phyloP scores from a whole-genome alignment of 2,797 vertebrate species.

The Phalanger gymnotis region DNA sequence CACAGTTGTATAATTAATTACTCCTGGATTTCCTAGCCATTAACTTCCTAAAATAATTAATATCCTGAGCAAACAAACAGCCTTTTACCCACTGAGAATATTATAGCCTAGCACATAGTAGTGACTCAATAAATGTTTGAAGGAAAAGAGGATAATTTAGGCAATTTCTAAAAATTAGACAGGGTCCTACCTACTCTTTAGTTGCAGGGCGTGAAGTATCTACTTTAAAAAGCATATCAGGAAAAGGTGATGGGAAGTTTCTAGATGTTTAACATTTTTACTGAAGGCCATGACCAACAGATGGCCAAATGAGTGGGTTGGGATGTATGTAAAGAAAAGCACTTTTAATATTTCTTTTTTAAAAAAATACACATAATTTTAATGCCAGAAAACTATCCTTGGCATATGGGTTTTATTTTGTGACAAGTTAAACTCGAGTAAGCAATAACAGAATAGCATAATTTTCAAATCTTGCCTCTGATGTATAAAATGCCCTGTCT shows the following conservation, averaged over 20 bases:
- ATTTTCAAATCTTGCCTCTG: not conserved
- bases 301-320: not conserved
- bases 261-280: not conserved
- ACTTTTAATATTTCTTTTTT: not conserved
- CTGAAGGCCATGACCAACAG: not conserved
- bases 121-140: not conserved
- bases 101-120: not conserved
- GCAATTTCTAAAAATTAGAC: not conserved
- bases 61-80: not conserved
- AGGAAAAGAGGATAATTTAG: not conserved
- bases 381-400: not conserved
- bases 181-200: not conserved
- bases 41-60: not conserved
- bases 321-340: not conserved
- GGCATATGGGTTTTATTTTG: not conserved
- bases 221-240: not conserved
- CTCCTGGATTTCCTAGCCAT: not conserved
- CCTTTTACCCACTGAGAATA: not conserved
- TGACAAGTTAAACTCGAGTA: not conserved
- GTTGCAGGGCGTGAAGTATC: not conserved
- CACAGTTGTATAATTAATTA: constrained; percentile 28
- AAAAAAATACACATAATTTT: not conserved
- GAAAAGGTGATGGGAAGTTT: not conserved
- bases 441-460: not conserved
- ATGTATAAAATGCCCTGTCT: not conserved